phyloP scores from a whole-genome alignment of 2,888 invertebrate species.

The Macaria liturata region DNA sequence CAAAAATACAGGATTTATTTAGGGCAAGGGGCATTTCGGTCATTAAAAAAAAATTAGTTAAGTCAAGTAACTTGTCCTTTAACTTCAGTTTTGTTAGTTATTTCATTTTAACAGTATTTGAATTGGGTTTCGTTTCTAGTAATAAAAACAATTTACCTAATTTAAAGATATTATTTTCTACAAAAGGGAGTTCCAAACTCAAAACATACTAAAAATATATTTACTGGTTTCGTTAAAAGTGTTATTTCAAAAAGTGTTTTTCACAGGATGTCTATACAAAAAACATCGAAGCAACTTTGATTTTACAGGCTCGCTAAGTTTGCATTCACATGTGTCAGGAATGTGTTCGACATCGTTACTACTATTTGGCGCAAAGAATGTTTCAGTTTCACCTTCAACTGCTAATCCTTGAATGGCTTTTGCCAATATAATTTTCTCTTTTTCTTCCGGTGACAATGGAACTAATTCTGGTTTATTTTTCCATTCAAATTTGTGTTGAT shows the following conservation, averaged over 20 bases:
- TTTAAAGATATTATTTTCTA: too few species aligned
- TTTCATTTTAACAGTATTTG: too few species aligned
- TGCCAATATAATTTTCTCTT: constrained; percentile 47
- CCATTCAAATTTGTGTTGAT: constrained; percentile 52
- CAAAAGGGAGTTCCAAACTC: too few species aligned
- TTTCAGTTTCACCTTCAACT: constrained; percentile 19
- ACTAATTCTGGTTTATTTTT: constrained; percentile 37
- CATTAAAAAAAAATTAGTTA: too few species aligned
- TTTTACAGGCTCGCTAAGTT: background rate
- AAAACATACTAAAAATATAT: too few species aligned
- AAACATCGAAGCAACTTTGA: constrained; percentile 28
- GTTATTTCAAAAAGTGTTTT: constrained; percentile 4
- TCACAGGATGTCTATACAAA: constrained; percentile 21
- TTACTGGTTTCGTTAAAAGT: too few species aligned
- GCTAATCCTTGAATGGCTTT: constrained; percentile 58
- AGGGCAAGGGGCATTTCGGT: too few species aligned
- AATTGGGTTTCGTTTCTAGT: too few species aligned
- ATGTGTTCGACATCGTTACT: background rate
- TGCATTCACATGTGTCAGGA: constrained; percentile 1
- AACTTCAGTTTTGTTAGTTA: too few species aligned
- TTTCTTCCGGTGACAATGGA: constrained; percentile 46
- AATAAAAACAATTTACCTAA: too few species aligned
- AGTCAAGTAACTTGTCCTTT: too few species aligned
- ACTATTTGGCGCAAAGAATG: background rate
- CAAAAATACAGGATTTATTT: too few species aligned